These are phyloP conservation scores for Bellardia pandia DNA, from an alignment of 2,888 invertebrate genomes.

Conservation along the genomic window DNA sequence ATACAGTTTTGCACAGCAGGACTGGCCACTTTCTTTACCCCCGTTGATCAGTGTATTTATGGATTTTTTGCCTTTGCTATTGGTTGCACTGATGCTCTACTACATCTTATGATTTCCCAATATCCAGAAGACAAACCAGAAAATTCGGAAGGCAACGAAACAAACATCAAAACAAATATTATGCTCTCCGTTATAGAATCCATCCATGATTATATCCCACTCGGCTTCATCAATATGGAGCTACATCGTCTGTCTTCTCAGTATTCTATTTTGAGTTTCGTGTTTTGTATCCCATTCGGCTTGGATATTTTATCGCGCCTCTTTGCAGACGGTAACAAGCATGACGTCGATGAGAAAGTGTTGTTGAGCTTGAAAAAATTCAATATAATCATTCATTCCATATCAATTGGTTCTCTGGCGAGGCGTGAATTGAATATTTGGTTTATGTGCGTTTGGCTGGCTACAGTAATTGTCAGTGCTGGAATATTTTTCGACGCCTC, in stretches of 20 bases:
- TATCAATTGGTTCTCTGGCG: conserved; percentile 55
- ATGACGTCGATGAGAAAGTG: neutral
- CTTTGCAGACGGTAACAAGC: neutral
- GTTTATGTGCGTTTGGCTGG: conserved; percentile 53
- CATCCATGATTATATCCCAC: conserved; percentile 24
- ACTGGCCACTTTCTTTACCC: conserved; percentile 1
- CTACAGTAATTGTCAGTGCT: conserved; percentile 9
- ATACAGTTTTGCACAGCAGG: conserved; percentile 18
- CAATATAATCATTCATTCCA: conserved; percentile 47
- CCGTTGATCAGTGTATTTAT: conserved; percentile 48
- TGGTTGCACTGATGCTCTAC: conserved; percentile 34
- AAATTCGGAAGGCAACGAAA: neutral
- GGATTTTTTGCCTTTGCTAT: conserved; percentile 47
- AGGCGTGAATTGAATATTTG: conserved; percentile 60
- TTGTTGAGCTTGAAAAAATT: conserved; percentile 47
- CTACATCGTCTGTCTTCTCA: conserved; percentile 32
- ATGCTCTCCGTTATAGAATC: conserved; percentile 21
- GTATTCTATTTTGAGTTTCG: neutral
- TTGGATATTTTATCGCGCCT: conserved; percentile 45
- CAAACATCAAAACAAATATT: neutral
- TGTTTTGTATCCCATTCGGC: conserved; percentile 46
- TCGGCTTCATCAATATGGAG: conserved; percentile 53
- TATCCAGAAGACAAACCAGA: neutral
- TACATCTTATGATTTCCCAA: conserved; percentile 11
- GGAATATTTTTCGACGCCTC: conserved; percentile 20